phyloP scores from a whole-genome alignment of 2,113 vertebrate species.

The Columba livia region DNA sequence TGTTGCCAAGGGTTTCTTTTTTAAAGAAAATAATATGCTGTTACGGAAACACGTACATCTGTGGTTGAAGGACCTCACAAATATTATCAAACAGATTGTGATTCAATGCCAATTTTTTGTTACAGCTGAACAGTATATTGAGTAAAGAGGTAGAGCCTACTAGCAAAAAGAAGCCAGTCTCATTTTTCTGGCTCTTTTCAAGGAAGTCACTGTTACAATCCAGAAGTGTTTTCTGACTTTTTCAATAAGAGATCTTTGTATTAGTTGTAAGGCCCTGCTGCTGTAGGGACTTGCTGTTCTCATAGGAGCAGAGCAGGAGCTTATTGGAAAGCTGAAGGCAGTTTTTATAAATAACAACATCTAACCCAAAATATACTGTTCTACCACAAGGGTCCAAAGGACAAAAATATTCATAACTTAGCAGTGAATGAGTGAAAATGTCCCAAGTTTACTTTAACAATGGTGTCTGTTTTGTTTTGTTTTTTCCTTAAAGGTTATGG shows the following conservation, averaged over 20 bases:
- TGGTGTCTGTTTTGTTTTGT: background rate
- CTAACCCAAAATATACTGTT: background rate
- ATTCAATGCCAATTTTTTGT: background rate
- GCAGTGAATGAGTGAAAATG: background rate
- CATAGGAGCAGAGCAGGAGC: background rate
- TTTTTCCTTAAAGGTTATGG: conserved; percentile 79
- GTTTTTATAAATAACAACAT: conserved; percentile 17
- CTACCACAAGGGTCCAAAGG: background rate
- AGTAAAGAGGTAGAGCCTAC: background rate
- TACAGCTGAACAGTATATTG: background rate
- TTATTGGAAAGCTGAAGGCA: conserved; percentile 10
- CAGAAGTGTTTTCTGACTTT: background rate
- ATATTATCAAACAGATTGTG: background rate
- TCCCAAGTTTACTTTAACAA: background rate
- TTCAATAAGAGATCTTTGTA: background rate
- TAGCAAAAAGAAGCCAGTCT: background rate
- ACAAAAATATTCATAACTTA: background rate
- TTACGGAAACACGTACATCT: background rate
- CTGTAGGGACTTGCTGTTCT: background rate
- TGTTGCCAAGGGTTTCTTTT: background rate
- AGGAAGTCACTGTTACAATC: background rate
- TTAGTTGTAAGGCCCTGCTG: background rate
- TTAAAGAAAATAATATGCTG: background rate
- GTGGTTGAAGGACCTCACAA: background rate
- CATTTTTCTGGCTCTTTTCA: background rate